phyloP scores from a whole-genome alignment of 2,888 invertebrate species.

The Athetis lepigone region DNA sequence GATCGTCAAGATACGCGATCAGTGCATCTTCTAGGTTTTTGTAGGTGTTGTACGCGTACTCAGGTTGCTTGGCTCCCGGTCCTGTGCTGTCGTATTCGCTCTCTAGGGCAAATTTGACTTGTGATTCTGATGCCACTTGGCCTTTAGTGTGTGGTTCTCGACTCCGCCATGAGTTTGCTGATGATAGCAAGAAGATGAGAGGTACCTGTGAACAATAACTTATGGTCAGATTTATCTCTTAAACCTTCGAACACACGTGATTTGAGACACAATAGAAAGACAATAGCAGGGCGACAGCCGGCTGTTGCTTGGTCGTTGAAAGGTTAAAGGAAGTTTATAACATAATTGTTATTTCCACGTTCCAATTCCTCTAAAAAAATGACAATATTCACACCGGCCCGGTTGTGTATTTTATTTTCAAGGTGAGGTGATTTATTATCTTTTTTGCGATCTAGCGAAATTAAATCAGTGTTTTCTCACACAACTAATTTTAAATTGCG shows the following conservation, averaged over 20 bases:
- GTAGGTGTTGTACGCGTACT: slow-evolving; percentile 81
- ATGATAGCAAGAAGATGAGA: slow-evolving; percentile 65
- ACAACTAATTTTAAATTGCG: slow-evolving; percentile 8
- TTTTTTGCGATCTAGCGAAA: slow-evolving; percentile 30
- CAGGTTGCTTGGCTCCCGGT: slow-evolving; percentile 79
- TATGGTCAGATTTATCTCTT: too few species aligned
- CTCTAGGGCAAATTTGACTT: slow-evolving; percentile 83
- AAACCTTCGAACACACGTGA: too few species aligned
- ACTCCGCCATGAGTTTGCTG: slow-evolving; percentile 52
- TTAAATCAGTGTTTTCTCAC: slow-evolving; percentile 28
- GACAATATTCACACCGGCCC: not conserved
- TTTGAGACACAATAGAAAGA: too few species aligned
- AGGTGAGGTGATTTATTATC: slow-evolving; percentile 11
- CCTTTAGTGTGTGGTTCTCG: slow-evolving; percentile 3
- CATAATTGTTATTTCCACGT: too few species aligned
- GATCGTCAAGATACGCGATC: slow-evolving; percentile 79
- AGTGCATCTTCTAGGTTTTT: slow-evolving; percentile 81
- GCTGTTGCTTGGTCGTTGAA: too few species aligned
- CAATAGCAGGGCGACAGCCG: too few species aligned
- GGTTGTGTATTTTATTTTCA: slow-evolving; percentile 6
- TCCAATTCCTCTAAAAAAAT: not conserved
- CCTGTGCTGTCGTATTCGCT: slow-evolving; percentile 88
- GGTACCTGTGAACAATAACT: slow-evolving; percentile 66
- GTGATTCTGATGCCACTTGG: slow-evolving; percentile 77
- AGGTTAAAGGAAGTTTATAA: fast-evolving